phyloP scores from a whole-genome alignment of 1,140 invertebrate species.

The Sipha flava region DNA sequence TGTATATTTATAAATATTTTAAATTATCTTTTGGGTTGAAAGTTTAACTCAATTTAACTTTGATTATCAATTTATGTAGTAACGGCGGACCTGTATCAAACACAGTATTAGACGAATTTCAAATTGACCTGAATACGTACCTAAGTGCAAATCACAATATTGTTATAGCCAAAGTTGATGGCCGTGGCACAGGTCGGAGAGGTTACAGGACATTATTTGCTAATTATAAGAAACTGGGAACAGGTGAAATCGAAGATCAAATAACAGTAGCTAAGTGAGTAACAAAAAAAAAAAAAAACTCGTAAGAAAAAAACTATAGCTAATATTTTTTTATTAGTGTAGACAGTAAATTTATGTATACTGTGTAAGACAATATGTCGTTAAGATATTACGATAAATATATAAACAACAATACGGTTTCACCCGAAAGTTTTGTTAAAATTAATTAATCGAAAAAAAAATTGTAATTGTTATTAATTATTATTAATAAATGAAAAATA shows the following conservation, averaged over 20 bases:
- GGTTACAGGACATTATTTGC: constrained; percentile 74
- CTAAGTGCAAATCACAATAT: constrained; percentile 71
- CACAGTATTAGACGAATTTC: constrained; percentile 67
- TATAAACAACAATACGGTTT: too few species aligned
- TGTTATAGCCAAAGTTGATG: constrained; percentile 82
- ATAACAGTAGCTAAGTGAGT: constrained; percentile 64
- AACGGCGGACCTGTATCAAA: constrained; percentile 81
- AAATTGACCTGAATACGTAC: constrained; percentile 70
- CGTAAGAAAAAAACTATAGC: too few species aligned
- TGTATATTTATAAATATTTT: too few species aligned
- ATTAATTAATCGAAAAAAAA: too few species aligned
- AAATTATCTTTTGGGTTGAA: not conserved
- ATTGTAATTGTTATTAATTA: too few species aligned
- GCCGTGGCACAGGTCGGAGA: constrained; percentile 74
- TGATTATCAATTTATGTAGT: constrained; percentile 44
- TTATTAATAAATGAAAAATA: too few species aligned
- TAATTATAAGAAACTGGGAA: constrained; percentile 76
- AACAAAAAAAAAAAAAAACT: too few species aligned
- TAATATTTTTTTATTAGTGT: too few species aligned
- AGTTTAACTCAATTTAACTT: not conserved
- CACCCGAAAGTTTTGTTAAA: too few species aligned
- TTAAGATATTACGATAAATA: too few species aligned
- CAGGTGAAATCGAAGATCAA: constrained; percentile 80
- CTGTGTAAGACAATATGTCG: too few species aligned
- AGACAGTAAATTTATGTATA: too few species aligned